These are phyloP conservation scores for Lutjanus erythropterus DNA, from an alignment of 2,113 vertebrate genomes.

Conservation along the genomic window DNA sequence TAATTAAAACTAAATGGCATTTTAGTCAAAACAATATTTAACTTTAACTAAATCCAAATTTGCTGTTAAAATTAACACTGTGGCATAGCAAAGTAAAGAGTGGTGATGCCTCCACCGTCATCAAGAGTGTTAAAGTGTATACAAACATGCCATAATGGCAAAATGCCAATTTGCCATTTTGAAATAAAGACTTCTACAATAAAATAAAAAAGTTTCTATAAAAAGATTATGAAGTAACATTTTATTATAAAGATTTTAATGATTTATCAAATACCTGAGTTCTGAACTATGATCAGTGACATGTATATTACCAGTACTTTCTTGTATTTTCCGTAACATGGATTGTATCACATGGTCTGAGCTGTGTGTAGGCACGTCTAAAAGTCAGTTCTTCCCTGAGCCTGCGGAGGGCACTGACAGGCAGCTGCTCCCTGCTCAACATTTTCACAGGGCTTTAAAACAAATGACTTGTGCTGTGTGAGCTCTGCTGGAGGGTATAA, in stretches of 20 bases:
- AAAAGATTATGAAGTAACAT: no score
- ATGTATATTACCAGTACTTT: not conserved
- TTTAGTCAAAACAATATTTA: no score
- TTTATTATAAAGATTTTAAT: no score
- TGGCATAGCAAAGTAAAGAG: no score
- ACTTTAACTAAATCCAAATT: no score
- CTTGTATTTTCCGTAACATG: not conserved
- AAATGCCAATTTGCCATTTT: not conserved
- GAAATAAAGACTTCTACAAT: not conserved
- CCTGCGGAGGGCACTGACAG: constrained; percentile 52
- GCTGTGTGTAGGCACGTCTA: not conserved
- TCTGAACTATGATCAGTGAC: no score
- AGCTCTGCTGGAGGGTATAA: constrained; percentile 52
- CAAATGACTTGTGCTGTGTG: constrained; percentile 32
- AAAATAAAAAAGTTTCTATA: no score
- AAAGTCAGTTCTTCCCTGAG: constrained; percentile 6
- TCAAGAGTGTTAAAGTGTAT: not conserved
- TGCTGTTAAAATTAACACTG: no score
- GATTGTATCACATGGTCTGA: not conserved
- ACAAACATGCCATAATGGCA: not conserved
- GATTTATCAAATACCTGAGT: no score
- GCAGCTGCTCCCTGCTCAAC: constrained; percentile 7
- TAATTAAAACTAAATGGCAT: no score
- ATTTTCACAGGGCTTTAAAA: not conserved
- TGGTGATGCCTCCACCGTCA: not conserved